Percentiles rank a stretch among this genome's conserved stretches.
phyloP scores from a whole-genome alignment of 2,888 invertebrate species.

The Myopa testacea region DNA sequence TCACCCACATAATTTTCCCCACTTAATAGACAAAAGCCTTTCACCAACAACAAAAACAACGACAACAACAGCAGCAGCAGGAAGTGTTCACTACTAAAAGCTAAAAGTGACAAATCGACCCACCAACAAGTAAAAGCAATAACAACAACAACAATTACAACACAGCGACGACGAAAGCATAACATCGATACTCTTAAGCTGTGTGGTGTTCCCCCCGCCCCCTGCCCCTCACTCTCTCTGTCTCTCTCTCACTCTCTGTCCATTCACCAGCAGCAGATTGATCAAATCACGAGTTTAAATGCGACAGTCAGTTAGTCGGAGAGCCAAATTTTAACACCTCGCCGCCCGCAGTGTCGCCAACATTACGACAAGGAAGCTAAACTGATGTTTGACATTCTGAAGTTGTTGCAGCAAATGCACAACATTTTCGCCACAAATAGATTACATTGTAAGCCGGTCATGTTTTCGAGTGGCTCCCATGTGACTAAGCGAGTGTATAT shows the following conservation, averaged over 20 bases:
- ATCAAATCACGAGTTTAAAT: neutral
- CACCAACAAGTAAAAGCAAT: neutral
- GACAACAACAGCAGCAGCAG: no score
- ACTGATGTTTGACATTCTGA: constrained; percentile 18
- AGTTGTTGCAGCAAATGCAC: constrained; percentile 25
- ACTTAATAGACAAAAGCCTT: neutral
- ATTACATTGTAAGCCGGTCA: neutral
- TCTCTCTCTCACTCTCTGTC: no score
- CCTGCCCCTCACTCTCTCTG: no score
- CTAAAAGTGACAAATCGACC: neutral
- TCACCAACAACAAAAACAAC: neutral
- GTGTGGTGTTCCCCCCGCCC: no score
- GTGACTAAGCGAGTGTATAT: neutral
- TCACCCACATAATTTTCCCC: neutral
- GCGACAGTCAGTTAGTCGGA: neutral
- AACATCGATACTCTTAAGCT: neutral
- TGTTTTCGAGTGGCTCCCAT: neutral
- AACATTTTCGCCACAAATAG: constrained; percentile 24
- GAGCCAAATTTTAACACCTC: no score
- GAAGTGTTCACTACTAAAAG: neutral
- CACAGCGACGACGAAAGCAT: neutral
- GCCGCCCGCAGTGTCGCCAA: neutral
- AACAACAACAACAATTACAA: neutral
- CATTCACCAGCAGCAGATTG: neutral
- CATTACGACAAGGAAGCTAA: neutral